Base-by-base conservation (phyloP, 2,888 invertebrate species). In the Fragum fragum region DNA sequence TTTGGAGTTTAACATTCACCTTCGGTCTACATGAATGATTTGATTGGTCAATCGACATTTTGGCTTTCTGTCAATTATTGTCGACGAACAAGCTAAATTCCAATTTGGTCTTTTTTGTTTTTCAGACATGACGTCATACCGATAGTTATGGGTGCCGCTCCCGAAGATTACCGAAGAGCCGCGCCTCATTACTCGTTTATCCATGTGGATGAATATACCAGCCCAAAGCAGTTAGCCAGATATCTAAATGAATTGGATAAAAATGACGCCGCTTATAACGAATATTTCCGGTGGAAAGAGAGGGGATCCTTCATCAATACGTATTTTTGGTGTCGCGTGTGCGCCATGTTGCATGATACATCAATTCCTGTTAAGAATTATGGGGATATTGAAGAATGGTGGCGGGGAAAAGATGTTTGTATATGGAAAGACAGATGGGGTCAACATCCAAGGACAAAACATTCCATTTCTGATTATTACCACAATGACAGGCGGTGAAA, bases 281-380 rank as follows among this genome's bases (percentile, higher is more conserved):
- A 98, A 32, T 99, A 99, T 94, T 99, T 99, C 95, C 96, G 96
- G 90, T 98, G 98, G 98, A 97, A 98, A 95, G 98, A 97, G 66
- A 98, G 98, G 0, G 99, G 99, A 0, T 97, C 98, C 94, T 98
- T 99, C 94, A 97, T 99, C 91, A 98, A 99, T 95, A 99, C 99
- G 28, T 98, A 96, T 94, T 98, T 98, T 95, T 98, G 98, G 96
- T 98, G 98, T 94, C 96, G 98, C 59, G 95, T 98, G 81, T 98
- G 98, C 94, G 97, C 97, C 26, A 87, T 94, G 90, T 81, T 93
- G 26, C 91, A 93, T 63, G 93, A 91, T 70, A 84, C 83, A 26
- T 85, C 88, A 21, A 79, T 76, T 36, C 74, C 81, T 9, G 81
- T 76, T 7, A 94, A 81, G 9, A 78, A 74, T 47, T 98, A 97